A percentile compares a stretch with the other conserved stretches of the same genome.
Conservation (phyloP, 2,113 vertebrate species). For the Dipodomys spectabilis region DNA sequence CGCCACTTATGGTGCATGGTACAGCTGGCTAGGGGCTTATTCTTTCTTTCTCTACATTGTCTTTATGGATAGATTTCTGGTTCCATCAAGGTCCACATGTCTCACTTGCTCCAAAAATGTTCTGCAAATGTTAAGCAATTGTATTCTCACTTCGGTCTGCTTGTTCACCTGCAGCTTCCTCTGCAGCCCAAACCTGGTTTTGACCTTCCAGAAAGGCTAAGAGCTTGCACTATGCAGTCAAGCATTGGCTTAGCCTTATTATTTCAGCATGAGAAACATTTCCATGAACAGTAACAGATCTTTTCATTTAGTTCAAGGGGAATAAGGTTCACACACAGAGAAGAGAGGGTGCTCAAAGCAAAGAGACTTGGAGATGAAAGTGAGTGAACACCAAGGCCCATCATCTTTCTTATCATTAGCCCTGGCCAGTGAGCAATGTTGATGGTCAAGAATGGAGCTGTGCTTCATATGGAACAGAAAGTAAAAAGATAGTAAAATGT, state of each 20-base stretch:
- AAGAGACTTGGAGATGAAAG: constrained; percentile 34
- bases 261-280: constrained; percentile 37
- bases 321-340: constrained; percentile 49
- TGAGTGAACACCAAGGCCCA: constrained; percentile 19
- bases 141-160: not conserved
- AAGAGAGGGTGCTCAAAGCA: constrained; percentile 39
- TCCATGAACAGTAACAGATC: constrained; percentile 58
- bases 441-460: not conserved
- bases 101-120: not conserved
- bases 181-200: not conserved
- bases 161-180: not conserved
- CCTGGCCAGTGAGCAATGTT: not conserved
- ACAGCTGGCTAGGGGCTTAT: too few relatives aligned
- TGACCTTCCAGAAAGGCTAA: not conserved
- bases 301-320: constrained; percentile 65
- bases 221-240: not conserved
- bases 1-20: not conserved
- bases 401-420: not conserved
- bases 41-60: not conserved
- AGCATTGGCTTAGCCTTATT: not conserved
- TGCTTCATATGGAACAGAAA: not conserved
- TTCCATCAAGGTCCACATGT: not conserved
- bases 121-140: not conserved
- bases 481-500: not conserved
- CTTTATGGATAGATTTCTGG: not conserved